These are phyloP conservation scores for Esox niger DNA, from an alignment of 2,113 vertebrate species.

Conservation along the genomic window DNA sequence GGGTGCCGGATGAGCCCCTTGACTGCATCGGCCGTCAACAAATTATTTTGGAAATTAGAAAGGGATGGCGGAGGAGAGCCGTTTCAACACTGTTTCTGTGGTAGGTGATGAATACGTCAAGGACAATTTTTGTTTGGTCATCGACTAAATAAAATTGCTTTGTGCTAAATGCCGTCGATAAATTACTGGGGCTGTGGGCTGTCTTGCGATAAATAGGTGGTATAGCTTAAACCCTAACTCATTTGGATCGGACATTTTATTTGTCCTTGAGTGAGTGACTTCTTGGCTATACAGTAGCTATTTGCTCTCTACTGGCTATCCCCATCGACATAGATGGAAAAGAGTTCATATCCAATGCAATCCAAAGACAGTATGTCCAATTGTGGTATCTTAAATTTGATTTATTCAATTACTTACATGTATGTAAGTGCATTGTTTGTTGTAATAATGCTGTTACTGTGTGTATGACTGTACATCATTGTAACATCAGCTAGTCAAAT, in stretches of 20 bases:
- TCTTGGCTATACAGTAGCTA: not conserved
- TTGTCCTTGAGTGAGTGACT: not conserved
- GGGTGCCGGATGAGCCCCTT: not conserved
- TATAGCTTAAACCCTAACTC: not conserved
- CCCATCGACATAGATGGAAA: not conserved
- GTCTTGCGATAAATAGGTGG: not conserved
- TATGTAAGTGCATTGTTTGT: slow-evolving; percentile 70
- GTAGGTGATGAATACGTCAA: slow-evolving; percentile 54
- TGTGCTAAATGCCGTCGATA: not conserved
- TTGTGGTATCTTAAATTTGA: slow-evolving; percentile 60
- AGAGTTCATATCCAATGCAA: not conserved
- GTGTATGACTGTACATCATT: slow-evolving; percentile 49
- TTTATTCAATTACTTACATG: slow-evolving; percentile 69
- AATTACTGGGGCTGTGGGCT: not conserved
- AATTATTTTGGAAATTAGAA: slow-evolving; percentile 43
- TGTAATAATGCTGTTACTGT: slow-evolving; percentile 71
- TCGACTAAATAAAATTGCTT: not conserved
- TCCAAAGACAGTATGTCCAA: slow-evolving; percentile 47
- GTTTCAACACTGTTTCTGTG: slow-evolving; percentile 8
- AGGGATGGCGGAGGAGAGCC: slow-evolving; percentile 7
- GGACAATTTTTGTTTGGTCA: slow-evolving; percentile 13
- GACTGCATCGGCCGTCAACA: not conserved
- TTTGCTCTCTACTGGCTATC: too few relatives aligned
- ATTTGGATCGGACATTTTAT: not conserved
- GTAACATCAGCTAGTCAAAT: slow-evolving; percentile 38